Conservation (phyloP, 2,888 invertebrate genomes). For the Halictus quadricinctus region DNA sequence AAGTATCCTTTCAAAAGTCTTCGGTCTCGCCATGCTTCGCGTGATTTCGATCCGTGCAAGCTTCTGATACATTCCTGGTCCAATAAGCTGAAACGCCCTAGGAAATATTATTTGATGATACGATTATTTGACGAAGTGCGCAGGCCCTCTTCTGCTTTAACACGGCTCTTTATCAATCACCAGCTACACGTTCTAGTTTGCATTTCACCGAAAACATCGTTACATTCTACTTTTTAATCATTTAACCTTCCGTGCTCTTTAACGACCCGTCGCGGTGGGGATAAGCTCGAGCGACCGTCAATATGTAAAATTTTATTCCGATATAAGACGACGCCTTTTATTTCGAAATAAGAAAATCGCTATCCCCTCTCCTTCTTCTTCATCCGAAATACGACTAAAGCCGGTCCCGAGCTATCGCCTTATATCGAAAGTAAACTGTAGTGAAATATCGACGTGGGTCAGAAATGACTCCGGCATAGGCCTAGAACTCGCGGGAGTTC, state of each 20-base stretch:
- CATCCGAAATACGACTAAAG: too few species aligned
- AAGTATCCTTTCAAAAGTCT: conserved; percentile 57
- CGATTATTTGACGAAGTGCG: not conserved
- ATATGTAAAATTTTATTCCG: too few species aligned
- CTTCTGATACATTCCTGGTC: conserved; percentile 14
- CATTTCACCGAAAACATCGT: not conserved
- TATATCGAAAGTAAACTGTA: too few species aligned
- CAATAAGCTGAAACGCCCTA: conserved; percentile 1
- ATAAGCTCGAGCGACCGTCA: too few species aligned
- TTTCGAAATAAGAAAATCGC: too few species aligned
- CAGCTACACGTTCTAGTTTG: not conserved
- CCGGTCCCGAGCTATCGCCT: too few species aligned
- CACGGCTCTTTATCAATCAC: not conserved
- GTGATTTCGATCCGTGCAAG: conserved; percentile 6
- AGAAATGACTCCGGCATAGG: too few species aligned
- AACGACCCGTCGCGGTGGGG: too few species aligned
- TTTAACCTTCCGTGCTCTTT: not conserved
- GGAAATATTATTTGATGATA: conserved; percentile 7
- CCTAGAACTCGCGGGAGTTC: too few species aligned
- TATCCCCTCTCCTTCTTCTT: too few species aligned
- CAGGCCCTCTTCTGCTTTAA: not conserved
- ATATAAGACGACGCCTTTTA: too few species aligned
- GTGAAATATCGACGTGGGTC: too few species aligned
- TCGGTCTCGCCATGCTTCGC: conserved; percentile 23
- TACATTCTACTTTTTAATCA: not conserved